Evolutionary conservation across 1,140 invertebrate species (phyloP).

Genomic region (Radopholus similis): DNA sequence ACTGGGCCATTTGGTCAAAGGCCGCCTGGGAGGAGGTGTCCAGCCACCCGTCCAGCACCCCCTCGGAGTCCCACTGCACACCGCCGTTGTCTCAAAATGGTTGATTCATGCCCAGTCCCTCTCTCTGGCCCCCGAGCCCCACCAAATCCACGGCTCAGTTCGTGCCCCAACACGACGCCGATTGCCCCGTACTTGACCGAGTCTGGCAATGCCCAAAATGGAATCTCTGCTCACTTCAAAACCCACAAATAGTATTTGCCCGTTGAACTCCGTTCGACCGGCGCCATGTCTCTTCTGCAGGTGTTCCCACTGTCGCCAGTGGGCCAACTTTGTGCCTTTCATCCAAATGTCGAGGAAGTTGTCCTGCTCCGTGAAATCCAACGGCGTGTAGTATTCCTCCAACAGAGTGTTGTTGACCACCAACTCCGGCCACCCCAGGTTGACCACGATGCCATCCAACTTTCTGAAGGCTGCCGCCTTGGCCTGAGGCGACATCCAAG

Average conservation of each 20-base stretch:
- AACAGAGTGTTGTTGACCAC: constrained; percentile 4
- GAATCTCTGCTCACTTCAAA: not conserved
- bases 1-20: constrained; percentile 81
- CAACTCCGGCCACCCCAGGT: constrained; percentile 11
- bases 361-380: constrained; percentile 10
- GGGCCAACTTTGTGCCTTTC: not conserved
- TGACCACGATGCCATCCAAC: constrained; percentile 5
- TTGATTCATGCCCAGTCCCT: too few relatives aligned
- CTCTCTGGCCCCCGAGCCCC: too few relatives aligned
- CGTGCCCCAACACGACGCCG: constrained; percentile 66
- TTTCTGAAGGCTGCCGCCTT: constrained; percentile 12
- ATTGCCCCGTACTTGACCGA: constrained; percentile 65
- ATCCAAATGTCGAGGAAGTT: not conserved
- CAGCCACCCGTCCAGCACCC: constrained; percentile 37
- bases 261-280: not conserved
- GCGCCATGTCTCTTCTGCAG: not conserved
- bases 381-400: constrained; percentile 10
- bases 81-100: constrained; percentile 40
- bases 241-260: not conserved
- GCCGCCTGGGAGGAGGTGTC: constrained; percentile 51
- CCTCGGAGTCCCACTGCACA: constrained; percentile 45
- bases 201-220: constrained; percentile 62
- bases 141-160: constrained; percentile 66
- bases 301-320: not conserved
- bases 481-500: constrained; percentile 14